Evolutionary conservation across 2,797 vertebrate species (phyloP).

Genomic region (Syngnathus rostellatus): DNA sequence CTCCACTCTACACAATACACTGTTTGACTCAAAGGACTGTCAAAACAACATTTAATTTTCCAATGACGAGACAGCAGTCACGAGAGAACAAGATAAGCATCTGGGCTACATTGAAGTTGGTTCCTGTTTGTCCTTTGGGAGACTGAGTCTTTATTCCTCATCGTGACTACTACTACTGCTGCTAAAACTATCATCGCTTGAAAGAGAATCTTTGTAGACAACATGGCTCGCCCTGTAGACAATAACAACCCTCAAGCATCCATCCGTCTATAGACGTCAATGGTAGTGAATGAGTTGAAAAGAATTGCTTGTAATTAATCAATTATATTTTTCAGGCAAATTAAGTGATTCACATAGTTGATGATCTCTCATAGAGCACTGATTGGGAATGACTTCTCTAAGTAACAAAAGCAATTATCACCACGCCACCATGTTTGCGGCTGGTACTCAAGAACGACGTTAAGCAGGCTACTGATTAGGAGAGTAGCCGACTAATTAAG

Average conservation of each 20-base stretch:
- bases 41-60: conserved; percentile 25
- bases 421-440: neutral
- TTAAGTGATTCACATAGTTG: neutral
- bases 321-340: neutral
- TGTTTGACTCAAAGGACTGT: conserved; percentile 4
- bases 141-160: conserved; percentile 32
- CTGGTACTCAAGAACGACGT: neutral
- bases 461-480: neutral
- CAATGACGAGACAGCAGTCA: conserved; percentile 26
- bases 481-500: neutral
- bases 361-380: neutral
- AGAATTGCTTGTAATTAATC: neutral
- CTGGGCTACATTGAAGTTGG: conserved; percentile 43
- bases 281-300: no score
- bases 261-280: neutral
- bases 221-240: conserved; percentile 22
- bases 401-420: neutral
- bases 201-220: conserved; percentile 25
- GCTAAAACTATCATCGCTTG: conserved; percentile 59
- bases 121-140: conserved; percentile 60
- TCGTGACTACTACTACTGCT: conserved; percentile 28
- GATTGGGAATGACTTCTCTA: neutral
- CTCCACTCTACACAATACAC: conserved; percentile 2
- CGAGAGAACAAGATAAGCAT: conserved; percentile 50
- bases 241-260: neutral